phyloP scores from a whole-genome alignment of 2,888 invertebrate species.

The Thymelicus lineola region DNA sequence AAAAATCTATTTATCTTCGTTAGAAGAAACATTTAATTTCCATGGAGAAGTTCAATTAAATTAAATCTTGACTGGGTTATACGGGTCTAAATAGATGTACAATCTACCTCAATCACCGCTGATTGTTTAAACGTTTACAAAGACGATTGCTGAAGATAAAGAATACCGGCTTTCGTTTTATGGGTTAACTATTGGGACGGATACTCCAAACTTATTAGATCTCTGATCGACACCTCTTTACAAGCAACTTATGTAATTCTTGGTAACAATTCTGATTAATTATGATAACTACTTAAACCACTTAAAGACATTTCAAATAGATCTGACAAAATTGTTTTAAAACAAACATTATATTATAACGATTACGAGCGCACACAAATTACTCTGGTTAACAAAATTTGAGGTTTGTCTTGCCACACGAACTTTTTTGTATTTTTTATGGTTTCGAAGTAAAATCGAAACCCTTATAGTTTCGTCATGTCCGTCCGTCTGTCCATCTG shows the following conservation, averaged over 20 bases:
- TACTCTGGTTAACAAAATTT: too few relatives aligned
- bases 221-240: neutral
- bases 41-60: conserved; percentile 62
- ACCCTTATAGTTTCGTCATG: too few relatives aligned
- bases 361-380: too few relatives aligned
- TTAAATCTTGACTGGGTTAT: conserved; percentile 62
- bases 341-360: too few relatives aligned
- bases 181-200: neutral
- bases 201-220: neutral
- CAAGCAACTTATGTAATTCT: neutral
- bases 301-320: too few relatives aligned
- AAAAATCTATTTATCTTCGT: conserved; percentile 76
- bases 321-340: too few relatives aligned
- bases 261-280: neutral
- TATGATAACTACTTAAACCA: neutral
- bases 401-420: too few relatives aligned
- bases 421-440: too few relatives aligned
- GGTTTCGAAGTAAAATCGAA: too few relatives aligned
- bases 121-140: conserved; percentile 42
- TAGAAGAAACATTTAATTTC: conserved; percentile 48
- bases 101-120: conserved; percentile 45
- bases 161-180: conserved; percentile 12
- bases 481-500: too few relatives aligned
- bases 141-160: conserved; percentile 21
- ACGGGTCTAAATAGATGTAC: conserved; percentile 48